phyloP scores from a whole-genome alignment of 2,888 invertebrate species.

The Acrocyrtus sp. region DNA sequence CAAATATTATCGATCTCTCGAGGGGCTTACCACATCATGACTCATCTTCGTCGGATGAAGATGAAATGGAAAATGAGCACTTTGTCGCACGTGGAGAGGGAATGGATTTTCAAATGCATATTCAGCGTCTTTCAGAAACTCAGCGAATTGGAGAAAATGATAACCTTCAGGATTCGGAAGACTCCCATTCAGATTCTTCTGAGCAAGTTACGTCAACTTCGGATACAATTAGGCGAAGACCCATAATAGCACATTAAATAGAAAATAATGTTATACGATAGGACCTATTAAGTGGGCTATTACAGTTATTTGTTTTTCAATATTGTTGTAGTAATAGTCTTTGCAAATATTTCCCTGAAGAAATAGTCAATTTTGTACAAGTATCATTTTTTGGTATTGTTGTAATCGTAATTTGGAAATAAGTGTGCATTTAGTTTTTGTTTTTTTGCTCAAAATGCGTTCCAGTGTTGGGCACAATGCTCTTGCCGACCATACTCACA shows the following conservation, averaged over 20 bases:
- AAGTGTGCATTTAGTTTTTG: no score
- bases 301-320: no score
- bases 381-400: no score
- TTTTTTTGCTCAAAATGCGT: no score
- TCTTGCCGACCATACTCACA: no score
- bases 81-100: background rate
- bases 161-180: background rate
- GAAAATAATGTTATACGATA: no score
- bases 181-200: slow-evolving; percentile 40
- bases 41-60: slow-evolving; percentile 27
- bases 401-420: no score
- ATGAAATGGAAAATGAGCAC: slow-evolving; percentile 23
- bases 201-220: slow-evolving; percentile 51
- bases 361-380: no score
- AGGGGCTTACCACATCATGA: background rate
- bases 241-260: slow-evolving; percentile 31
- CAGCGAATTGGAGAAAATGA: background rate
- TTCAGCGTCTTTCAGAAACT: slow-evolving; percentile 36
- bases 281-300: no score
- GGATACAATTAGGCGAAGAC: slow-evolving; percentile 39
- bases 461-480: no score
- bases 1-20: background rate
- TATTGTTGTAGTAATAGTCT: no score
- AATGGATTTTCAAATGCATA: slow-evolving; percentile 43
- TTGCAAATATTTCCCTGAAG: no score